Evolutionary conservation across 2,113 vertebrate species (phyloP).

Genomic region (Odobenus rosmarus): DNA sequence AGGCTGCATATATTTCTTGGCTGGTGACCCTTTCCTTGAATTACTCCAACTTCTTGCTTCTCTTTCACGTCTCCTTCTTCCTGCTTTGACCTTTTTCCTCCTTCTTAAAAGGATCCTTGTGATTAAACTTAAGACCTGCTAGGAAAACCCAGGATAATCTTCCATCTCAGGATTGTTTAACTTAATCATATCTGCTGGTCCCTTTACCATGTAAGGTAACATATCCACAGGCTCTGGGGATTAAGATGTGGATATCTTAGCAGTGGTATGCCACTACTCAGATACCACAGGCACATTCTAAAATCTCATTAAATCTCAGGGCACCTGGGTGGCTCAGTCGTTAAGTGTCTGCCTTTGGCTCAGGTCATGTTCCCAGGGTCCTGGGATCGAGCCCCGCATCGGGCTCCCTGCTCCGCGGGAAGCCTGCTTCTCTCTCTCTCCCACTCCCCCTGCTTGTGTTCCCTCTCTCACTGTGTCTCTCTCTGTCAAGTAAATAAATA

Average conservation of each 20-base stretch:
- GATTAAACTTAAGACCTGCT: slow-evolving; percentile 19
- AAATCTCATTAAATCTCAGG: background rate
- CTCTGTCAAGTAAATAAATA: no score
- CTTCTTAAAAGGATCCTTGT: background rate
- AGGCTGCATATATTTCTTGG: background rate
- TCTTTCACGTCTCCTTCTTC: background rate
- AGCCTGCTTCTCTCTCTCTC: no score
- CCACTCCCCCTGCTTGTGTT: no score
- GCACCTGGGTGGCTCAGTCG: no score
- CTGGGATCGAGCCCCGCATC: no score
- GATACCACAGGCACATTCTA: background rate
- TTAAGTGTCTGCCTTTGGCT: no score
- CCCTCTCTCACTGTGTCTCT: no score
- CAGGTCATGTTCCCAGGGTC: no score
- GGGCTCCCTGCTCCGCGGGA: no score
- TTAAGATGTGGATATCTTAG: background rate
- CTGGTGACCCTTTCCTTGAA: background rate
- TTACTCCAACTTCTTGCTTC: background rate
- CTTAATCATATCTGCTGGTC: background rate
- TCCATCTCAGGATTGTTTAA: background rate
- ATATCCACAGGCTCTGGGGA: background rate
- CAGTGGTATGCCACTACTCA: background rate
- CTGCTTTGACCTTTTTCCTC: background rate
- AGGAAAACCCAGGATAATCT: background rate
- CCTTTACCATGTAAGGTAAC: background rate